Conservation (phyloP, 2,797 vertebrate species). For the Gephyroberyx darwinii region DNA sequence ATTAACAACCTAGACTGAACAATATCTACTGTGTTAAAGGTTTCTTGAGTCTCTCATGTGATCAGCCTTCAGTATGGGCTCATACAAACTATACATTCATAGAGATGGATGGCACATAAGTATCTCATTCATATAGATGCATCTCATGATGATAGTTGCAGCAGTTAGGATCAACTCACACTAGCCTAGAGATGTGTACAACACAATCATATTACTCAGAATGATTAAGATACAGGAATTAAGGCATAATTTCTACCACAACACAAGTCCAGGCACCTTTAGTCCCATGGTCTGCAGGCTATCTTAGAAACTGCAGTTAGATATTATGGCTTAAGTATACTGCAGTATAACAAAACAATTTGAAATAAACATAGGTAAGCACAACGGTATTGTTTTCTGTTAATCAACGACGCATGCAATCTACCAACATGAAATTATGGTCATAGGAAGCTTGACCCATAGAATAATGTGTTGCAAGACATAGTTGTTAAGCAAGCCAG, state of each 20-base stretch:
- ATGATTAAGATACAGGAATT: too few relatives aligned
- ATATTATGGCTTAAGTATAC: slow-evolving; percentile 41
- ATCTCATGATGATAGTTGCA: too few relatives aligned
- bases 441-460: slow-evolving; percentile 70
- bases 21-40: too few relatives aligned
- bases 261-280: slow-evolving; percentile 37
- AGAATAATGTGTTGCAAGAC: slow-evolving; percentile 71
- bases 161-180: too few relatives aligned
- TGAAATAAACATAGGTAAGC: slow-evolving; percentile 43
- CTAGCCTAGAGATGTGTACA: slow-evolving; percentile 9
- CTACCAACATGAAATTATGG: slow-evolving; percentile 50
- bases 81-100: too few relatives aligned
- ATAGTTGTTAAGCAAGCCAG: slow-evolving; percentile 66
- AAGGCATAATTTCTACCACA: slow-evolving; percentile 52
- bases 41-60: too few relatives aligned
- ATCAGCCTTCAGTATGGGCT: too few relatives aligned
- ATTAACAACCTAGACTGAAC: too few relatives aligned
- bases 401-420: slow-evolving; percentile 60
- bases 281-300: slow-evolving; percentile 43
- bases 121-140: too few relatives aligned
- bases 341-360: background rate
- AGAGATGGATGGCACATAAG: too few relatives aligned
- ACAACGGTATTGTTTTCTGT: slow-evolving; percentile 62
- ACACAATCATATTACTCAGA: slow-evolving; percentile 43
- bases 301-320: slow-evolving; percentile 28